Evolutionary conservation across 1,140 invertebrate species (phyloP).

Genomic region (Dryas iulia): DNA sequence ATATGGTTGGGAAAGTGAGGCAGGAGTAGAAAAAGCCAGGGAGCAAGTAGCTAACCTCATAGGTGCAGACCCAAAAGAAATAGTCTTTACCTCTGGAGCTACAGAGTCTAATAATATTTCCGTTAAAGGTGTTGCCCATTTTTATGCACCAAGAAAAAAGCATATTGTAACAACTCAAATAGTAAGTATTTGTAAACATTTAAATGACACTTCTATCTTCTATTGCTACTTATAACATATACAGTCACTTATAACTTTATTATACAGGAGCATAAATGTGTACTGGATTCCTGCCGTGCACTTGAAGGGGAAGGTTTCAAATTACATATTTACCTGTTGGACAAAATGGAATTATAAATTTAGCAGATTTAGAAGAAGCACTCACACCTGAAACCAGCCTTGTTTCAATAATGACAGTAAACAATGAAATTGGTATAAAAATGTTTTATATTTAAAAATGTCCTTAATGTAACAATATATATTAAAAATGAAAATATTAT

Average conservation of each 20-base stretch:
- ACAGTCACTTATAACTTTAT: conserved; percentile 8
- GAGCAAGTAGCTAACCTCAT: conserved; percentile 96
- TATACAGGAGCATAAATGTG: conserved; percentile 98
- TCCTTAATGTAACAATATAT: not conserved
- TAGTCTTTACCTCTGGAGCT: conserved; percentile 99
- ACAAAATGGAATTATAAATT: conserved; percentile 92
- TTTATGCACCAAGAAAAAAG: conserved; percentile 97
- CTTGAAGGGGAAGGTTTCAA: conserved; percentile 97
- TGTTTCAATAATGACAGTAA: conserved; percentile 98
- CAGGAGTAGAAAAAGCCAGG: conserved; percentile 96
- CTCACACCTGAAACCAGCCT: conserved; percentile 95
- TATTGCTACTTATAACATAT: not conserved
- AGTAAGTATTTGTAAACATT: conserved; percentile 80
- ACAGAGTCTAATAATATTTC: conserved; percentile 99
- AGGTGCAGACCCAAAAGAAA: conserved; percentile 98
- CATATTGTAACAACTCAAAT: conserved; percentile 99
- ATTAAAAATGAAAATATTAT: not conserved
- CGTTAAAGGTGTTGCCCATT: conserved; percentile 97
- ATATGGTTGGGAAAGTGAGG: conserved; percentile 99
- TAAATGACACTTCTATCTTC: not conserved
- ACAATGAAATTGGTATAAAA: conserved; percentile 97
- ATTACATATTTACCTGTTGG: conserved; percentile 98
- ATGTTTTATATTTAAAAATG: not conserved
- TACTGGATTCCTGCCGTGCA: conserved; percentile 97
- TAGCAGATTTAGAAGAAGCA: conserved; percentile 90